Conservation (phyloP, 2,113 vertebrate genomes). For the Erythrocebus patas region DNA sequence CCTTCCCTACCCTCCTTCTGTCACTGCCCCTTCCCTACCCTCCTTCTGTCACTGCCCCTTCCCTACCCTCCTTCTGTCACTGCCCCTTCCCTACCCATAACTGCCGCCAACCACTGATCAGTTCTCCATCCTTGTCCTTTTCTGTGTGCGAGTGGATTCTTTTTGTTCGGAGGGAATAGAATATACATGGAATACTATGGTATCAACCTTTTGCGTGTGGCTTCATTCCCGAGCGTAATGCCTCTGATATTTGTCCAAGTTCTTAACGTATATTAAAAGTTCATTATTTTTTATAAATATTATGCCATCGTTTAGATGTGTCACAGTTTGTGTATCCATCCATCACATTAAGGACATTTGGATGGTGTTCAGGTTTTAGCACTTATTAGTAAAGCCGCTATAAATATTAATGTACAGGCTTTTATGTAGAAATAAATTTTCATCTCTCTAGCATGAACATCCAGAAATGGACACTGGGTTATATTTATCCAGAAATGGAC, state of each 20-base stretch:
- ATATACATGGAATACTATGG: neutral
- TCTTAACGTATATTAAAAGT: neutral
- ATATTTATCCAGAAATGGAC: neutral
- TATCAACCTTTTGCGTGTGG: neutral
- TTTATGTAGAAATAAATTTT: neutral
- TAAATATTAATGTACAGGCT: neutral
- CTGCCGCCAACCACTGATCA: neutral
- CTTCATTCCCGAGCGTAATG: neutral
- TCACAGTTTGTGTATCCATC: neutral
- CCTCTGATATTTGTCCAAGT: neutral
- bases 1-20: neutral
- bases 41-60: neutral
- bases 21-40: too few species aligned
- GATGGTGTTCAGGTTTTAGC: neutral
- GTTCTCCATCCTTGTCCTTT: neutral
- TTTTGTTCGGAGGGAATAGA: neutral
- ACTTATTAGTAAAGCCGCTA: neutral
- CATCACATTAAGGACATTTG: neutral
- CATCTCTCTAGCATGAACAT: neutral
- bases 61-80: too few species aligned
- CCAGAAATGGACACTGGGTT: neutral
- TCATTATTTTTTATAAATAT: neutral
- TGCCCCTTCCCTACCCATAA: neutral
- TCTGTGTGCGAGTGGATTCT: neutral
- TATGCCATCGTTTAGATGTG: neutral